Evolutionary conservation across 1,140 invertebrate species (phyloP), one percentile per base, ranked within the genome.

Genomic region (Myzus persicae): DNA sequence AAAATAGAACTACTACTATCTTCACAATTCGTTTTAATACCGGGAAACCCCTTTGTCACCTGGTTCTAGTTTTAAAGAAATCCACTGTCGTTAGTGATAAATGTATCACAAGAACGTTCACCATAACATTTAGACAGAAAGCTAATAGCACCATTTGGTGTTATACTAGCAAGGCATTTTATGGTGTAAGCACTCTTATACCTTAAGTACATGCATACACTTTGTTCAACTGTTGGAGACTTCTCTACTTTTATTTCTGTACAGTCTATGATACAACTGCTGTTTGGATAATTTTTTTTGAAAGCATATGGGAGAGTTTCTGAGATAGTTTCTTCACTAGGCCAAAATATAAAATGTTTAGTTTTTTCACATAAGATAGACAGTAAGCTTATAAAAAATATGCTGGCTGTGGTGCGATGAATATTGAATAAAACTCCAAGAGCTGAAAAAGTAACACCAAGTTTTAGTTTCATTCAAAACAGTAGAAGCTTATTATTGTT

Each of bases 181-280:
- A n/a, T n/a, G n/a, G n/a, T n/a, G 24, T 44, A 87, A 1, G 20
- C 7, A 44, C 40, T 44, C 31, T 44, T 87, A 87, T 46, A 87
- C 5, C 14, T 24, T 8, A 42, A 87, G 20, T 87, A 85, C 82
- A 85, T 24, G 40, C 18, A 87, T 26, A 87, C 40, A 46, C 84
- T 42, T 44, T 44, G 42, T 87, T 87, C 42, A 87, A 44, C 84
- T 2, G 84, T 87, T 26, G 26, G 84, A 24, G 84, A 42, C 22
- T 87, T n/a, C n/a, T n/a, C n/a, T n/a, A n/a, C n/a, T n/a, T n/a
- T n/a, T n/a, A n/a, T n/a, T n/a, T n/a, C 42, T 44, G 84, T 87
- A 87, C 44, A 87, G 31, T 87, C 84, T 87, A 87, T 44, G 40
- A 87, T 87, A 81, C 76, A 81, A 40, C 42, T 24, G n/a, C 82